Evolutionary conservation across 1,140 invertebrate species (phyloP), one percentile per base, ranked within the genome.

Genomic region (Eriocheir sinensis): DNA sequence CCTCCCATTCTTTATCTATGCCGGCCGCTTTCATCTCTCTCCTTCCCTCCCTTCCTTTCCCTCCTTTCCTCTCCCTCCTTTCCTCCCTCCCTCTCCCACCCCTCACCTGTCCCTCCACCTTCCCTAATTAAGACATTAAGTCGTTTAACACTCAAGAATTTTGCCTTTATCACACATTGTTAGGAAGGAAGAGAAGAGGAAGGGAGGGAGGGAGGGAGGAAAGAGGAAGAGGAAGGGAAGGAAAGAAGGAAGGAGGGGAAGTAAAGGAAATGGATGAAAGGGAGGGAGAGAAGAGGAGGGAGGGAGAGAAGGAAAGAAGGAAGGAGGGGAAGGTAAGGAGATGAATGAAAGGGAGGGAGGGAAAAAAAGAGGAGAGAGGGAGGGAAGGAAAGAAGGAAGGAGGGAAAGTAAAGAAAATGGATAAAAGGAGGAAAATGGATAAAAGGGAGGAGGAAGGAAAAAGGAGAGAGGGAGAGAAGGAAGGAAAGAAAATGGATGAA

Each of bases 151-250:
- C 60, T 17, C 0, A 4, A n/a, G n/a, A 72, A 2, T 72, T 72
- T 72, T 72, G 60, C 60, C n/a, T 72, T n/a, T n/a, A 72, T n/a
- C 60, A 72, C 60, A 72, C n/a, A 72, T 72, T 72, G 60, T 72
- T 72, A n/a, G 60, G 21, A 21, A n/a, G 60, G 21, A n/a, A 72
- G 60, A n/a, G 60, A 72, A n/a, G 27, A 72, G 27, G 21, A n/a
- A n/a, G 60, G n/a, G 60, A n/a, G 60, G 21, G 60, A 72, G 27
- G 21, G 60, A n/a, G 60, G n/a, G 60, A 15, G 21, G 60, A 72
- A n/a, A n/a, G 60, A n/a, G 27, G 21, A n/a, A n/a, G 60, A 72
- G 60, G 21, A n/a, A 72, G 53, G 27, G 53, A 27, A 21, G 27
- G 21, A 27, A 21, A 21, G 27, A 21, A 21, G 53, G 53, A 21